Percentiles rank a stretch among this genome's conserved stretches.
These are phyloP conservation scores for Proctacanthus coquilletti DNA, from an alignment of 1,140 invertebrate species.

Conservation along the genomic window DNA sequence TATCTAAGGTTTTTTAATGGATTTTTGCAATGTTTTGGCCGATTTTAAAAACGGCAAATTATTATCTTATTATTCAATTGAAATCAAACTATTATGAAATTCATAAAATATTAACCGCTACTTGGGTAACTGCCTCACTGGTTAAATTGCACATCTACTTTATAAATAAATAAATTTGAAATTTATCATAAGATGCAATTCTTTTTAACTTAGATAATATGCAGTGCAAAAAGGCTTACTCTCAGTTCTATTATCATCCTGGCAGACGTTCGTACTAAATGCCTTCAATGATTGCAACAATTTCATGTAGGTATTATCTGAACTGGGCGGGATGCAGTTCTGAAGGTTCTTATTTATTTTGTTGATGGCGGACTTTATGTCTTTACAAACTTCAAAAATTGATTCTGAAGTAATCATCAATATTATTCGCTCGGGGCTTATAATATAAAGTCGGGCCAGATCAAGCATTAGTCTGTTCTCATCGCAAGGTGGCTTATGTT, in stretches of 20 bases:
- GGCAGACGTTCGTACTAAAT: constrained; percentile 15
- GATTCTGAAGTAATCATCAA: constrained; percentile 15
- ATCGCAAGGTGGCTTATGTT: no score
- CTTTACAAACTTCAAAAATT: constrained; percentile 11
- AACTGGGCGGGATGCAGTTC: constrained; percentile 10
- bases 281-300: constrained; percentile 13
- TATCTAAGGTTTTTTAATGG: no score
- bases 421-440: constrained; percentile 24
- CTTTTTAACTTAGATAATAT: no score
- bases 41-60: no score
- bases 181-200: no score
- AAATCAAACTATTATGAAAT: no score
- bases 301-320: constrained; percentile 18
- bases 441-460: constrained; percentile 19
- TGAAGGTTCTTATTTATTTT: constrained; percentile 11
- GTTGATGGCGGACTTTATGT: constrained; percentile 12
- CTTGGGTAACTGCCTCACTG: no score
- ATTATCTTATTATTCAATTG: no score
- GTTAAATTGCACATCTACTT: no score
- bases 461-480: constrained; percentile 23
- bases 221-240: constrained; percentile 17
- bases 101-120: no score
- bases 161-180: no score
- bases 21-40: no score
- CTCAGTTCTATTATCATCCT: constrained; percentile 8